Base-by-base conservation (phyloP, 2,888 invertebrate genomes). In the Sinelater perroti region DNA sequence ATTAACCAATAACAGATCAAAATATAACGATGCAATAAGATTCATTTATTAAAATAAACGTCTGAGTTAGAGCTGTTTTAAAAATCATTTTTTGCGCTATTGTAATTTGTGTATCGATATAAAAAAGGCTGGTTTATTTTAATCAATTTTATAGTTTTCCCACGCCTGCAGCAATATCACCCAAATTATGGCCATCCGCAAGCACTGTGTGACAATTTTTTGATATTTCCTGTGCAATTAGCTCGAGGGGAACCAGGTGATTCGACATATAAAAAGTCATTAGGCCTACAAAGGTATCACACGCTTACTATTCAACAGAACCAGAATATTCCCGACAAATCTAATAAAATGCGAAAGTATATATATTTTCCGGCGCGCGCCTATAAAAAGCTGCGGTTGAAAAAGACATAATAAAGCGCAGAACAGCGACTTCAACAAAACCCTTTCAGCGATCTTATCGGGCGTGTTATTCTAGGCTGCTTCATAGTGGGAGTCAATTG, bases 401-500 rank as follows among this genome's bases (percentile, higher is more conserved):
- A 56, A 56, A 56, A 35, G 31, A 44, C 35, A 49, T 42, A 56
- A 56, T 50, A 42, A 47, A 40, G 35, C 26, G 36, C 42, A 30
- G 42, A 54, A 54, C 40, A 47, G 30, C 30, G 40, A 54, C 30
- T 35, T 49, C 33, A 56, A 56, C 47, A 42, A 49, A 56, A 42
- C 24, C 56, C 26, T 56, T 50, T 49, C 42, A 44, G 33, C 28
- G 20, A 26, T 28, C 33, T 38, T 38, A 56, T 56, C 56, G 33
- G 50, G 50, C 44, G 35, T 35, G 40, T 36, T 55, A 26, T 13
- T 47, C 31, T 55, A 18, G 18, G 38, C 40, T 38, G 47, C 20
- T 46, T 36, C 55, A 38, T 55, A 40, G 46, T 46, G 47, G 40
- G 55, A 55, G 55, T 55, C 47, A 55, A 55, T 55, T 55, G 55